Base-by-base conservation (phyloP, 1,140 invertebrate genomes). In the Pseudobourletiella spinata region DNA sequence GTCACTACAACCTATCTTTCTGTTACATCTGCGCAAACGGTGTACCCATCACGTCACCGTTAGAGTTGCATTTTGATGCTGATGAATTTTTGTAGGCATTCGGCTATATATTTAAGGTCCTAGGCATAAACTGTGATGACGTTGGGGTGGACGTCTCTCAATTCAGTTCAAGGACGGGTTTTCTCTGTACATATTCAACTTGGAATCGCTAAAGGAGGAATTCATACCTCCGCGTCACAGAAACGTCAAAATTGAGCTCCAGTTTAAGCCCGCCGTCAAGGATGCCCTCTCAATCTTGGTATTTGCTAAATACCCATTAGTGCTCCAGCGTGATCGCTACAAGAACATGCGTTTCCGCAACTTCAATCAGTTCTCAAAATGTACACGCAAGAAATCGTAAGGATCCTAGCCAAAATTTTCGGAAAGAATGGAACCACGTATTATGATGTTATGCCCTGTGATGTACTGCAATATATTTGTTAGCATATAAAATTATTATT, bases 401-500 rank as follows among this genome's bases (percentile, higher is more conserved):
- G 24, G 15, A 44, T 60, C 28, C 16, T 64, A 20, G 28, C 14
- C 16, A 22, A 20, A 2, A 22, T 61, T 30, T 57, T 60, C 25
- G n/a, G 24, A 28, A 28, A 15, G 24, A 39, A 3, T 1, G 4
- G 8, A 6, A 18, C n/a, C 1, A 24, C 20, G 1, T 43, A 66
- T 55, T 55, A 54, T 51, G 8, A 57, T n/a, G 2, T 26, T 15
- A 59, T 20, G 1, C 6, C 0, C 15, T 3, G 44, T 28, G 18
- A 60, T 25, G 67, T 64, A 20, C 28, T 60, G 48, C 64, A 69
- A 24, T 69, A 61, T 60, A 2, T 61, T 1, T 57, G 50, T 39
- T 60, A n/a, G n/a, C n/a, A n/a, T n/a, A n/a, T n/a, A n/a, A n/a
- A n/a, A n/a, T n/a, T n/a, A n/a, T n/a, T n/a, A n/a, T n/a, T n/a